Percentiles rank a stretch among this genome's conserved stretches.
Evolutionary conservation across 2,797 vertebrate genomes (phyloP).

Genomic region (Rhodeus uyekii): DNA sequence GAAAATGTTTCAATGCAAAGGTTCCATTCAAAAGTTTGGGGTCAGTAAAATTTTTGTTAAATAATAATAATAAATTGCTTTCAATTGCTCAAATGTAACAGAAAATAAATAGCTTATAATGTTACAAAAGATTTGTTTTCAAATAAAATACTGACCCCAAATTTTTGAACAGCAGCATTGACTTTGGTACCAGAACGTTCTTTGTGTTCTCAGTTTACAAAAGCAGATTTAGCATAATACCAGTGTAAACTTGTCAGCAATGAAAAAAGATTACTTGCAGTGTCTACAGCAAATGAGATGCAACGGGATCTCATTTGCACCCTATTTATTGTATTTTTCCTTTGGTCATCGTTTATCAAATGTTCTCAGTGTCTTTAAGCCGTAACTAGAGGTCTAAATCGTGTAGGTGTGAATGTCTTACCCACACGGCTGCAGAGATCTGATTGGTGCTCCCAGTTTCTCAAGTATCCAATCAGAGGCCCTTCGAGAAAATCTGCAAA

Average conservation of each 20-base stretch:
- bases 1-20: neutral
- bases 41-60: neutral
- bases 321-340: neutral
- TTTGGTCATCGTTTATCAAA: constrained; percentile 18
- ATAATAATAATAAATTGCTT: neutral
- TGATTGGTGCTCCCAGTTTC: constrained; percentile 16
- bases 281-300: constrained; percentile 11
- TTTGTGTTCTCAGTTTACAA: neutral
- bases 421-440: constrained; percentile 6
- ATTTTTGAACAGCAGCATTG: too few species aligned
- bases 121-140: too few species aligned
- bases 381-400: neutral
- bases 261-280: neutral
- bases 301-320: neutral
- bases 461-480: constrained; percentile 6
- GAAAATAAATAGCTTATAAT: too few species aligned
- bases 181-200: neutral
- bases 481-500: constrained; percentile 13
- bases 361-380: neutral
- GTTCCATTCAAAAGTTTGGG: neutral
- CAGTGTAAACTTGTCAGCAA: neutral
- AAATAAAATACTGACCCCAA: too few species aligned
- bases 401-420: constrained; percentile 6
- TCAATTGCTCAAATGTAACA: neutral
- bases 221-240: neutral